Base-by-base conservation (phyloP, 2,113 vertebrate genomes). In the Dermatemys mawii region DNA sequence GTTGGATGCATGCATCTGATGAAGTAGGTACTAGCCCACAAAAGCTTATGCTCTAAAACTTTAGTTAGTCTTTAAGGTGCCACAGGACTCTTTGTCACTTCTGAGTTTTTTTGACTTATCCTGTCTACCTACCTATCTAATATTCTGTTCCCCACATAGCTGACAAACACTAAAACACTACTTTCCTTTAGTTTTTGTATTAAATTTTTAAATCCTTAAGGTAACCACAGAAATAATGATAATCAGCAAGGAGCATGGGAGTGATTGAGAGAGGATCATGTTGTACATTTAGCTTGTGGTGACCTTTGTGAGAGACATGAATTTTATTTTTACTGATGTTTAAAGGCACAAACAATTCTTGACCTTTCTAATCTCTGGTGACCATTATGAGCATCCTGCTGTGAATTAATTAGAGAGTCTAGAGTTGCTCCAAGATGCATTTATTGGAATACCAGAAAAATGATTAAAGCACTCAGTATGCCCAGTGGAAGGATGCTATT, bases 321-420 rank as follows among this genome's bases (percentile, higher is more conserved):
- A 89, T 97, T 97, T 97, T 96, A 96, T 96, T 97, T 97, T 96
- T 96, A 97, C 95, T 94, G 91, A 92, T 96, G 93, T 90, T 91
- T 96, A 96, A 93, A 97, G 94, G 90, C 95, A 92, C 91, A 95
- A 93, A 91, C 92, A 92, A 93, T 92, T 91, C 94, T 91, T 96
- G 96, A 96, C 95, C 96, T 95, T 95, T 95, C 93, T 90, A 94
- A 94, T 96, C 89, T 27, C 2, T 51, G 93, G 92, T 95, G 92
- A 95, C 91, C 86, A 95, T 97, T 96, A 93, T 76, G 84, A 96
- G 83, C 90, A 96, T 95, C 94, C 94, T 83, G 92, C 94, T 82
- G 95, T 96, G 96, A 97, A 97, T 97, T 97, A 97, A 97, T 97
- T 95, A 96, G 90, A 82, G 81, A 88, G 96, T 92, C 93, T 96